Evolutionary conservation across 2,888 invertebrate species (phyloP), one percentile per base, ranked within the genome.

Genomic region (Odontomyia ornata): DNA sequence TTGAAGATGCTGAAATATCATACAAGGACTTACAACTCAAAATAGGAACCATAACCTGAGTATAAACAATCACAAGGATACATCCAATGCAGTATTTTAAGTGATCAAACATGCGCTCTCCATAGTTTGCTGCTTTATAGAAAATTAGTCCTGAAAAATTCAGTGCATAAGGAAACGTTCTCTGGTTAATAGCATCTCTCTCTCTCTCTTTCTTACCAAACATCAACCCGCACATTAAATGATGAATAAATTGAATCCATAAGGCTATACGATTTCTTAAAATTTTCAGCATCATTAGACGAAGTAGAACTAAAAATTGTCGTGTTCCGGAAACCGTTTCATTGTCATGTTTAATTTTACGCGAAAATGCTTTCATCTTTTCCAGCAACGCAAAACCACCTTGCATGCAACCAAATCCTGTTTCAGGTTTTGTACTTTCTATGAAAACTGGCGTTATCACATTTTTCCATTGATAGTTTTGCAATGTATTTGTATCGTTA

Each of bases 1-100:
- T n/a, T 4, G 18, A 30, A 65, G 43, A 43, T 43, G 43, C 7
- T 43, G 43, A 13, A 43, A 43, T 43, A 43, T 43, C 43, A 43
- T n/a, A n/a, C n/a, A 13, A 7, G 25, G 15, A 90, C 91, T 90
- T 84, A 92, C 92, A 92, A 71, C 91, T 88, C 79, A 92, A 86
- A 11, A 92, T 91, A 27, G 92, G 91, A 65, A 91, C 90, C 90
- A 91, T 91, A 28, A 91, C 89, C 82, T 92, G 91, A 0, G 92
- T 92, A 81, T 92, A 92, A 0, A 91, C 88, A 81, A 91, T 90
- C 86, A 92, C 91, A 75, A 92, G 88, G 21, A 91, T 88, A 18
- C 91, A 87, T 0, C 91, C 91, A 67, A 92, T 90, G 82, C 91
- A 91, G 83, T 91, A 88, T 83, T 92, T 92, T 78, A 92, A 86